Conservation (phyloP, 2,888 invertebrate genomes). For the Eupithecia tripunctaria region DNA sequence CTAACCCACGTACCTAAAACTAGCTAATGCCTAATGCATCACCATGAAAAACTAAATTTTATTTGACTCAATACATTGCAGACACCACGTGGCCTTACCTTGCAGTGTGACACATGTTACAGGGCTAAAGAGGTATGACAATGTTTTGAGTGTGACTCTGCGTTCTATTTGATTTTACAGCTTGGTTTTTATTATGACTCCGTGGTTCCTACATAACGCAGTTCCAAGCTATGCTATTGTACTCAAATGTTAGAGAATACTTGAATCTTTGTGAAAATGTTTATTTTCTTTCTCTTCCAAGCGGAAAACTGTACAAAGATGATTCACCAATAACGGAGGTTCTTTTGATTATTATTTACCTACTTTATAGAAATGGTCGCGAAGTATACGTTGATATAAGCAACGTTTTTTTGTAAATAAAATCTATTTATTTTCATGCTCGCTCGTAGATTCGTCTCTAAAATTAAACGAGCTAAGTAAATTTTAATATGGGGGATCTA, state of each 20-base stretch:
- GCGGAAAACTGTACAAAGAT: conserved; percentile 24
- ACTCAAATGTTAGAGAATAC: conserved; percentile 46
- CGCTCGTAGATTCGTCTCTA: background rate
- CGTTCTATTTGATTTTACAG: background rate
- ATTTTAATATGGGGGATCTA: background rate
- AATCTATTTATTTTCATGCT: background rate
- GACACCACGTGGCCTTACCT: too few species aligned
- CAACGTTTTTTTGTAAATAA: background rate
- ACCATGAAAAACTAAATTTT: background rate
- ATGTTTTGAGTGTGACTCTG: background rate
- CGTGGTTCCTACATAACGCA: conserved; percentile 12
- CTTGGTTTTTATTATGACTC: conserved; percentile 16
- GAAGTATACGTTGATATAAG: background rate
- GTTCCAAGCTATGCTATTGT: conserved; percentile 50
- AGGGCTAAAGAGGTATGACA: background rate
- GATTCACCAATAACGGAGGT: background rate
- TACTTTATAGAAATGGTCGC: background rate
- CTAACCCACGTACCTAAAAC: background rate
- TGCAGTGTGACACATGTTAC: too few species aligned
- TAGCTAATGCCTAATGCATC: background rate
- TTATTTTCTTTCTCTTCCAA: conserved; percentile 24
- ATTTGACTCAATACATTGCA: too few species aligned
- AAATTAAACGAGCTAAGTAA: background rate
- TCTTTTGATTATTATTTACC: background rate
- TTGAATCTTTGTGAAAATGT: conserved; percentile 32